Conservation (phyloP, 2,113 vertebrate species). For the Syrrhaptes paradoxus region DNA sequence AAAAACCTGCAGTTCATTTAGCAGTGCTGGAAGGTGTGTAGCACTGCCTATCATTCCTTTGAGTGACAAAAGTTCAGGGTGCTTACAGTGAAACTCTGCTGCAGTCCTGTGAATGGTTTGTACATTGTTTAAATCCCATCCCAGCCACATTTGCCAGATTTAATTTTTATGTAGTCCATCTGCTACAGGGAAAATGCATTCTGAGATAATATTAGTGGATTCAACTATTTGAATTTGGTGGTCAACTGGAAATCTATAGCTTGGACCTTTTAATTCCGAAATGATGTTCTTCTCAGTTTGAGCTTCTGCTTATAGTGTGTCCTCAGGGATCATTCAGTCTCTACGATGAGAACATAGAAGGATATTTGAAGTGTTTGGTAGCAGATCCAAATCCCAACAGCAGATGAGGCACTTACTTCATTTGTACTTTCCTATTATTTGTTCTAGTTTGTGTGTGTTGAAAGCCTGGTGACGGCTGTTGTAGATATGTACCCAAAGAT, state of each 20-base stretch:
- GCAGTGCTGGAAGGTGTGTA: not conserved
- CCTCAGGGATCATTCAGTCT: not conserved
- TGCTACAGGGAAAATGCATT: not conserved
- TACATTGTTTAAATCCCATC: not conserved
- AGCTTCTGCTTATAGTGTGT: not conserved
- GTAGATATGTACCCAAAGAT: conserved; percentile 97
- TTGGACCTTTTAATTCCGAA: not conserved
- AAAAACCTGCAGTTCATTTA: not conserved
- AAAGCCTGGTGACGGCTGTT: conserved; percentile 95
- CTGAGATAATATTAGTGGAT: not conserved
- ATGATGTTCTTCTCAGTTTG: not conserved
- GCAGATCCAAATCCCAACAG: not conserved
- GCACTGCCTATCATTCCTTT: not conserved
- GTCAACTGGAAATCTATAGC: not conserved
- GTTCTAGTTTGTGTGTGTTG: conserved; percentile 94
- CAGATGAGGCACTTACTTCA: not conserved
- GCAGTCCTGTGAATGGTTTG: not conserved
- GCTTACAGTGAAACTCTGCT: not conserved
- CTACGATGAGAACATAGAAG: not conserved
- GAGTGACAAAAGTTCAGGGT: not conserved
- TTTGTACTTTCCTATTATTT: not conserved
- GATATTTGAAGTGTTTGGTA: not conserved
- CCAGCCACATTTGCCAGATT: not conserved
- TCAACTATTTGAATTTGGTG: not conserved
- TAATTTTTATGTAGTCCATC: not conserved